These are phyloP conservation scores for Rhinolophus sinicus DNA, from an alignment of 2,113 vertebrate species.

Conservation along the genomic window DNA sequence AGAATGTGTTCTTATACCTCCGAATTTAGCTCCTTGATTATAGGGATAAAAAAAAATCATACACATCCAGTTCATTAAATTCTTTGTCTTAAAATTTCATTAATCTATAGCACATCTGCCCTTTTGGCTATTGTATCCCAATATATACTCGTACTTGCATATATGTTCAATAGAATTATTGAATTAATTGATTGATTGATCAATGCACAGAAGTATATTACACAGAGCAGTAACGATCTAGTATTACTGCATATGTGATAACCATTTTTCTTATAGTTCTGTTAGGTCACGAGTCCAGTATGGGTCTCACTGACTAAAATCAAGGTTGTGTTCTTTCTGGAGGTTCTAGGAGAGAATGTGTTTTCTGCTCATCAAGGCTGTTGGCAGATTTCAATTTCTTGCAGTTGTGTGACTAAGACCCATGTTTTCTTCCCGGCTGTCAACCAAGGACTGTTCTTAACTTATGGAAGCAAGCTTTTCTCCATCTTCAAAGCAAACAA, in stretches of 20 bases:
- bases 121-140: neutral
- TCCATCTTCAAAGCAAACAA: neutral
- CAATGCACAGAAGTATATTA: neutral
- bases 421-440: neutral
- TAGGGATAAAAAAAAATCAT: neutral
- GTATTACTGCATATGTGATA: neutral
- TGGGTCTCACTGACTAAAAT: neutral
- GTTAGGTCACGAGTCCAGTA: neutral
- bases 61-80: neutral
- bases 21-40: neutral
- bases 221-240: neutral
- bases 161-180: neutral
- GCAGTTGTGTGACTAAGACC: neutral
- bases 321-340: neutral
- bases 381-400: neutral
- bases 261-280: neutral
- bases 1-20: neutral
- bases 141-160: neutral
- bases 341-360: neutral
- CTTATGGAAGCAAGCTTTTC: neutral
- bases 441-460: too few relatives aligned
- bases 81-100: neutral
- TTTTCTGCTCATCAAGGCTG: neutral
- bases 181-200: neutral
- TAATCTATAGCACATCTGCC: neutral